Base-by-base conservation (phyloP, 2,888 invertebrate species). In the Drosophila lutescens region DNA sequence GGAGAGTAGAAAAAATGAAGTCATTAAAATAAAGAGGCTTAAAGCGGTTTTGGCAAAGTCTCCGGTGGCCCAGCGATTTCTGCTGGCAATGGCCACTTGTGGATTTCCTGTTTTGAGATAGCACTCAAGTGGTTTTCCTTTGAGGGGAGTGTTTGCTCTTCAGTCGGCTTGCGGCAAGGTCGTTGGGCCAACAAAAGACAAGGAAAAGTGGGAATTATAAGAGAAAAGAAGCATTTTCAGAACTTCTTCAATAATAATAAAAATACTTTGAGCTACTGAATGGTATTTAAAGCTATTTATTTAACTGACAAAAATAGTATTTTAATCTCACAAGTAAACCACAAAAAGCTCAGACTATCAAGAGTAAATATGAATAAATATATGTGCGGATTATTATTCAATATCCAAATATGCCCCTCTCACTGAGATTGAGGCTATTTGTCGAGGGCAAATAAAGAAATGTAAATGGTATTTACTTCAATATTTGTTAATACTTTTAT, bases 31-130 rank as follows among this genome's bases (percentile, higher is more conserved):
- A 55, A 70, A 46, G 59, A 15, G 2, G 53, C 68, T 54, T 46
- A 26, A 44, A 55, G 60, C 53, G 60, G 57, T 47, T 47, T 60
- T 72, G 63, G 34, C 46, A 34, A 46, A 50, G 59, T 36, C 51
- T 50, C 57, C 54, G 51, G 41, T 59, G 74, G 47, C 62, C 15
- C 69, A 56, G 30, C 51, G 44, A 54, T 34, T 65, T 46, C 32
- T 50, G 46, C n/a, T 63, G 67, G 15, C 68, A 41, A 50, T 62
- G 62, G 60, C 67, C 73, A 73, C 73, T 73, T 73, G 73, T 73
- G 73, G 73, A 41, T 67, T 73, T 56, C 44, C 47, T 59, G 32
- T 63, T 51, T 57, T 55, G 34, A 23, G 47, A 20, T 44, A 55
- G 13, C 46, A 36, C 66, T 15, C 13, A 34, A 66, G 65, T 30